These are phyloP conservation scores for Epirrhoe tristata DNA, from an alignment of 2,888 invertebrate species.

Conservation along the genomic window DNA sequence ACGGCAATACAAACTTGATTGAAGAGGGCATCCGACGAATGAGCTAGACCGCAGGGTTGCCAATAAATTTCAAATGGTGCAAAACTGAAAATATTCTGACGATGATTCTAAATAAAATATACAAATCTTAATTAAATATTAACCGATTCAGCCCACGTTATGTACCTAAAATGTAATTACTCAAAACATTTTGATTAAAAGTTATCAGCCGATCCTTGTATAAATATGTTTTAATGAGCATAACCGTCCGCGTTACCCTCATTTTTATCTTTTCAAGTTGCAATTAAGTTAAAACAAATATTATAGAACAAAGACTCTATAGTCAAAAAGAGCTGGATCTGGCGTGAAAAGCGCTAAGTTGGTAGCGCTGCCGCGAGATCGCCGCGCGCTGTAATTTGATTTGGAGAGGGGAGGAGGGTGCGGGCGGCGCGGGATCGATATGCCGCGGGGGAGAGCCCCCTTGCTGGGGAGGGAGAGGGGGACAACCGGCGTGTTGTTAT, in stretches of 20 bases:
- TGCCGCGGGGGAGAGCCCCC: conserved; percentile 47
- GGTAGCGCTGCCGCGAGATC: conserved; percentile 44
- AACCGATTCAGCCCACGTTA: background rate
- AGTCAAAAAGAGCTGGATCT: conserved; percentile 25
- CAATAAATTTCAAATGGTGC: conserved; percentile 20
- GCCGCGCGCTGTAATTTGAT: conserved; percentile 80
- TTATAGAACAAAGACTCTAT: conserved; percentile 16
- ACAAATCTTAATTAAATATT: background rate
- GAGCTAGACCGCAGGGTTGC: conserved; percentile 32
- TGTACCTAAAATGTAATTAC: background rate
- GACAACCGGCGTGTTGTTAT: conserved; percentile 80
- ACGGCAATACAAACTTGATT: conserved; percentile 77
- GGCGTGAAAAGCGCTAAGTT: conserved; percentile 33
- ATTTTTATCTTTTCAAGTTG: background rate
- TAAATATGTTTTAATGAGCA: background rate
- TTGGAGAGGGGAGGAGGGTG: conserved; percentile 74
- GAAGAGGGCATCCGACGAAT: conserved; percentile 52
- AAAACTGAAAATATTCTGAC: background rate
- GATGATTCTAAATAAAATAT: background rate
- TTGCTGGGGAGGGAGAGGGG: conserved; percentile 48
- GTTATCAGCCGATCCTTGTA: background rate
- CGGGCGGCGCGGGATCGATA: conserved; percentile 64
- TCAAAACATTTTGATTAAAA: background rate
- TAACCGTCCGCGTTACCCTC: background rate
- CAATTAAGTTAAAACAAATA: conserved; percentile 1